These are phyloP conservation scores for Hypocryptadius cinnamomeus DNA, from an alignment of 2,113 vertebrate genomes.

Conservation along the genomic window DNA sequence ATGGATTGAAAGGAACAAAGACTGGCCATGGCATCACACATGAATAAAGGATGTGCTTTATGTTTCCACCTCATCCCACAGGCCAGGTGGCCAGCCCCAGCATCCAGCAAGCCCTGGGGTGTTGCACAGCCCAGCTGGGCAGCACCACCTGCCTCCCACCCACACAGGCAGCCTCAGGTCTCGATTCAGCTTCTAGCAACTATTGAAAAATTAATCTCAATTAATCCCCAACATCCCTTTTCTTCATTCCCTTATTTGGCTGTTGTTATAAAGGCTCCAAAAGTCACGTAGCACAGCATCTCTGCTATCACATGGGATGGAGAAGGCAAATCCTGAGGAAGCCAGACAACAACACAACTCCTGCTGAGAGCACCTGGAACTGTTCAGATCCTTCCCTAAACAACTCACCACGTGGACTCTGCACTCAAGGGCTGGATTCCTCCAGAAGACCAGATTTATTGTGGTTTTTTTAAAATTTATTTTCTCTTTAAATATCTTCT, in stretches of 20 bases:
- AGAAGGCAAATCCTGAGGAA: neutral
- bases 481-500: neutral
- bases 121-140: neutral
- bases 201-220: neutral
- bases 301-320: neutral
- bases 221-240: neutral
- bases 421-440: neutral
- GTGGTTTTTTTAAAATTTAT: neutral
- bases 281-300: neutral
- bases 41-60: neutral
- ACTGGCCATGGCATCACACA: neutral
- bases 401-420: fast-evolving
- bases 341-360: neutral
- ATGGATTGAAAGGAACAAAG: neutral
- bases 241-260: neutral
- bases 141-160: neutral
- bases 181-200: neutral
- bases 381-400: neutral
- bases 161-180: neutral
- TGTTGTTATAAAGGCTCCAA: neutral
- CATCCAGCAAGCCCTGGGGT: neutral
- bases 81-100: neutral
- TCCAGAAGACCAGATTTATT: neutral
- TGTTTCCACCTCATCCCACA: neutral
- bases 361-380: neutral